These are phyloP conservation scores for Gymnarchus niloticus DNA, from an alignment of 2,113 vertebrate genomes.

Conservation along the genomic window DNA sequence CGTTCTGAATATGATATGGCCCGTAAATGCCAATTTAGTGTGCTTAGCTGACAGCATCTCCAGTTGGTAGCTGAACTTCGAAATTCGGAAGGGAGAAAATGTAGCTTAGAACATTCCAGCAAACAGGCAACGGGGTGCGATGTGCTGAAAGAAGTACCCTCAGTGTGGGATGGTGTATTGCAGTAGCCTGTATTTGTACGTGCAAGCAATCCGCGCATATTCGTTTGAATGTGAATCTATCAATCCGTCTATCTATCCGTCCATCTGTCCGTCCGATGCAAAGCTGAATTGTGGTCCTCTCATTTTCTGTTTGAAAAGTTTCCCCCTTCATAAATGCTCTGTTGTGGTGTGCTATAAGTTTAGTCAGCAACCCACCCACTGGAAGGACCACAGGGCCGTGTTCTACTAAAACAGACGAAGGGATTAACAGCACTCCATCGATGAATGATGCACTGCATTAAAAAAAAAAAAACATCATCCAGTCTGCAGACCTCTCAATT, in stretches of 20 bases:
- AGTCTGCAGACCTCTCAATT: slow-evolving; percentile 61
- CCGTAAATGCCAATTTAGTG: slow-evolving; percentile 6
- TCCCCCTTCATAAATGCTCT: not conserved
- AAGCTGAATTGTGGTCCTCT: not conserved
- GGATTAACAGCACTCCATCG: not conserved
- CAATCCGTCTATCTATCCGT: not conserved
- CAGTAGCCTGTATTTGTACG: not conserved
- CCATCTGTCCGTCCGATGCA: not conserved
- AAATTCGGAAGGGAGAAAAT: not conserved
- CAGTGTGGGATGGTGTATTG: not conserved
- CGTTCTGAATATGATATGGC: slow-evolving; percentile 3
- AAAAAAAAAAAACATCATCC: slow-evolving; percentile 54
- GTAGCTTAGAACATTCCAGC: not conserved
- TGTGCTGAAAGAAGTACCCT: not conserved
- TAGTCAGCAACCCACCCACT: not conserved
- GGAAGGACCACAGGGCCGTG: not conserved
- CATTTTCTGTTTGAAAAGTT: not conserved
- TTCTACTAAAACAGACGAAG: not conserved
- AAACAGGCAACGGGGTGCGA: not conserved
- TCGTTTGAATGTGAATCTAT: not conserved
- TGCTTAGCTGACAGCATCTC: slow-evolving; percentile 6
- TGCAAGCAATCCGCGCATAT: not conserved
- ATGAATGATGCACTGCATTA: slow-evolving; percentile 42
- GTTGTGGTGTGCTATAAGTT: not conserved
- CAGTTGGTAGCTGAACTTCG: slow-evolving; percentile 4